Conservation (phyloP, 2,797 vertebrate species). For the Neosilurus hyrtlii region DNA sequence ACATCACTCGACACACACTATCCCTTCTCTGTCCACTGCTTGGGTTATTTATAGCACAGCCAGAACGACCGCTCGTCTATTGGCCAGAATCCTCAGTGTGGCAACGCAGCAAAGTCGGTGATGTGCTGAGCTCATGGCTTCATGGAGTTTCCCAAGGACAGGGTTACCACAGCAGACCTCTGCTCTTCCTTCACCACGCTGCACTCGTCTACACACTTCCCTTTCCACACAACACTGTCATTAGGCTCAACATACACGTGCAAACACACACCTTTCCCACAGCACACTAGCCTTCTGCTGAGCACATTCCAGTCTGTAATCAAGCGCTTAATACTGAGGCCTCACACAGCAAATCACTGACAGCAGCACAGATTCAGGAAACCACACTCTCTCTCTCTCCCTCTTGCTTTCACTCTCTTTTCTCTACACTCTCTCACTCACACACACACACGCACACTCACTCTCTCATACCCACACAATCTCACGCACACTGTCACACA, state of each 20-base stretch:
- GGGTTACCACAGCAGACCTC: conserved; percentile 58
- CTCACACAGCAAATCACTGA: conserved; percentile 49
- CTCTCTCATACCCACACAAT: not conserved
- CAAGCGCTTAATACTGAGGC: conserved; percentile 39
- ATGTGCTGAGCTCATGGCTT: conserved; percentile 47
- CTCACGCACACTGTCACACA: no score
- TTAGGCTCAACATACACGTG: conserved; percentile 50
- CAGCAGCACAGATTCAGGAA: conserved; percentile 46
- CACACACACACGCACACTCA: not conserved
- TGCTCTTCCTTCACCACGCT: conserved; percentile 44
- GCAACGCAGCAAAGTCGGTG: conserved; percentile 39
- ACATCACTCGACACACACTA: conserved; percentile 29
- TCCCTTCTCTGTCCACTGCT: conserved; percentile 22
- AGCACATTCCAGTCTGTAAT: conserved; percentile 47
- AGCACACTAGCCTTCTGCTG: conserved; percentile 36
- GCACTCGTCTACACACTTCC: conserved; percentile 46
- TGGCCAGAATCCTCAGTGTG: conserved; percentile 42
- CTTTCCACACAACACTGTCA: conserved; percentile 50
- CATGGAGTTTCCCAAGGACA: conserved; percentile 55
- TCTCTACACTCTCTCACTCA: no score
- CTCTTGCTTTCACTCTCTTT: not conserved
- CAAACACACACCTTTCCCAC: conserved; percentile 35
- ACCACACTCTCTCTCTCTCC: conserved; percentile 33
- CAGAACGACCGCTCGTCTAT: conserved; percentile 31
- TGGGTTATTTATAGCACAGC: conserved; percentile 53